These are phyloP conservation scores for Volucella inanis DNA, from an alignment of 2,888 invertebrate genomes.

Conservation along the genomic window DNA sequence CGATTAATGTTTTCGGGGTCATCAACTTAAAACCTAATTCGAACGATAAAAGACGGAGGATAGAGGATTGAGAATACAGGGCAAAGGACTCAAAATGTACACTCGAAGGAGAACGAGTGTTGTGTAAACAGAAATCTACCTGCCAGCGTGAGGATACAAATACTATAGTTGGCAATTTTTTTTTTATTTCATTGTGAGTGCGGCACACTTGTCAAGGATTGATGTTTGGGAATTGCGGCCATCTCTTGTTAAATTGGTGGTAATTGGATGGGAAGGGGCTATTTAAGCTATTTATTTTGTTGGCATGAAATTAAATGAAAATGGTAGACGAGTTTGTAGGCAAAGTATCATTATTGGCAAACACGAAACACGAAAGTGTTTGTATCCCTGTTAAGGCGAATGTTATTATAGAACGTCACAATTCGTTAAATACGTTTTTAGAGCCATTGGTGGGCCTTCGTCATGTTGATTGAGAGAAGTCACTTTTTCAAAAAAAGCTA, in stretches of 20 bases:
- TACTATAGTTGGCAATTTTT: conserved; percentile 41
- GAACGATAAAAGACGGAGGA: background rate
- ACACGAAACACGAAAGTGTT: no score
- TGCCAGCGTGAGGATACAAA: background rate
- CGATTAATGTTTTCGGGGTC: conserved; percentile 69
- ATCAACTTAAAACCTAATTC: conserved; percentile 54
- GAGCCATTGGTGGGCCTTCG: no score
- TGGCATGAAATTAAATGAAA: background rate
- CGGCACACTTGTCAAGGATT: background rate
- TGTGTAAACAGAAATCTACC: conserved; percentile 37
- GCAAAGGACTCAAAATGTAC: conserved; percentile 19
- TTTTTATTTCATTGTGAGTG: conserved; percentile 15
- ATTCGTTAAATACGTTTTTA: no score
- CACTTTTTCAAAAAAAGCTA: no score
- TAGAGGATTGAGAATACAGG: background rate
- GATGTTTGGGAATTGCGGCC: conserved; percentile 20
- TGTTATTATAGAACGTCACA: no score
- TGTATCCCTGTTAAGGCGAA: no score
- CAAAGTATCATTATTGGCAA: no score
- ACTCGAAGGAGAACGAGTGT: conserved; percentile 24
- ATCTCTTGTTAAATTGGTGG: background rate
- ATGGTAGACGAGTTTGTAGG: background rate
- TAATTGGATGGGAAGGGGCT: background rate
- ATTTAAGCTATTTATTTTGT: background rate
- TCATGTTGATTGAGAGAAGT: no score